Conservation (phyloP, 2,113 vertebrate species). For the Galemys pyrenaicus region DNA sequence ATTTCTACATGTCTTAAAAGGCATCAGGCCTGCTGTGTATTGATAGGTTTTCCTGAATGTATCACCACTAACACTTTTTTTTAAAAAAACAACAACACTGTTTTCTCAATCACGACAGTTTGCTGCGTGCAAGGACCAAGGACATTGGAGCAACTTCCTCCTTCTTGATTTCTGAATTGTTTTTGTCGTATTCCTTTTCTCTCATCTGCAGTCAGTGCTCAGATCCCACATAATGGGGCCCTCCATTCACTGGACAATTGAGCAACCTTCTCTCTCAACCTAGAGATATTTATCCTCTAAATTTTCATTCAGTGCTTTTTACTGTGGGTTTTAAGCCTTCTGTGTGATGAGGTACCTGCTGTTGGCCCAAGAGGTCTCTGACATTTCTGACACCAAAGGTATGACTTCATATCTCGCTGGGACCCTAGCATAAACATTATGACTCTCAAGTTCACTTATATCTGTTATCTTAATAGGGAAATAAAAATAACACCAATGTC, state of each 20-base stretch:
- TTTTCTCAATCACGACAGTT: conserved; percentile 12
- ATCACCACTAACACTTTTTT: background rate
- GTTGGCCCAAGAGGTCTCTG: background rate
- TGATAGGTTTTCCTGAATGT: conserved; percentile 40
- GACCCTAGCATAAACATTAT: background rate
- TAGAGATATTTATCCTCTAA: background rate
- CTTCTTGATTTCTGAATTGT: conserved; percentile 26
- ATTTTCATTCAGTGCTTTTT: background rate
- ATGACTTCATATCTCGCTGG: background rate
- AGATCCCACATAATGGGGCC: no score
- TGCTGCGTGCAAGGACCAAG: background rate
- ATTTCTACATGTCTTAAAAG: conserved; percentile 44
- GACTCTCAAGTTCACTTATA: background rate
- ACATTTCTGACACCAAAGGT: background rate
- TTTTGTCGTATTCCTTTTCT: background rate
- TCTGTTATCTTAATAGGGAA: background rate
- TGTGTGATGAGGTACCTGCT: background rate
- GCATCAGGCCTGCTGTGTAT: background rate
- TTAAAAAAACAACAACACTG: background rate
- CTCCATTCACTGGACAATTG: background rate
- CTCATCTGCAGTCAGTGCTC: background rate
- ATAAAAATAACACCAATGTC: background rate
- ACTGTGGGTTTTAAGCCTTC: background rate
- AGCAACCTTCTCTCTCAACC: background rate
- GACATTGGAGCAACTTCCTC: background rate